Evolutionary conservation across 2,888 invertebrate species (phyloP).

Genomic region (Resseliella maxima): DNA sequence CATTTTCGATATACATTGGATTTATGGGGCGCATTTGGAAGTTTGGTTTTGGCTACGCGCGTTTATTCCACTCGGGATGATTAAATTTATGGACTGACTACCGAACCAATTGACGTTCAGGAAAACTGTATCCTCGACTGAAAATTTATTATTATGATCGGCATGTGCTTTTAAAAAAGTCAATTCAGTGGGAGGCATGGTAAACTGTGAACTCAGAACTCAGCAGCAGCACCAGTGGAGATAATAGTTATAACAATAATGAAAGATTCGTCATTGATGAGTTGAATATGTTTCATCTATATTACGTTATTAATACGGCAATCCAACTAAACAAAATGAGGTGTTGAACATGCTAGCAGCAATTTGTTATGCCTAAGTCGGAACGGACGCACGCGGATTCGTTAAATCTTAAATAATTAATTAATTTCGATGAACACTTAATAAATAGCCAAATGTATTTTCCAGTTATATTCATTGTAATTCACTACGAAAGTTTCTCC

Average conservation of each 20-base stretch:
- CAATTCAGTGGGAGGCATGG: neutral
- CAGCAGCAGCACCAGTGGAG: too few species aligned
- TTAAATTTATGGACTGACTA: slow-evolving; percentile 13
- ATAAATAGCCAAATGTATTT: slow-evolving; percentile 30
- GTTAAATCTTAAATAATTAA: slow-evolving; percentile 32
- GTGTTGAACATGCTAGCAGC: neutral
- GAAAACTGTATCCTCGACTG: neutral
- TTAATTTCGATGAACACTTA: slow-evolving; percentile 55
- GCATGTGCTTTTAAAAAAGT: neutral
- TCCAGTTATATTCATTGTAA: neutral
- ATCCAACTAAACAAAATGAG: neutral
- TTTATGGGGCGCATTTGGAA: too few species aligned
- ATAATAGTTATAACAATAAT: too few species aligned
- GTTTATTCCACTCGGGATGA: neutral
- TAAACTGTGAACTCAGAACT: neutral
- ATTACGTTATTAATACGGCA: neutral
- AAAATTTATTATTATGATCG: slow-evolving; percentile 49
- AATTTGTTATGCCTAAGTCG: neutral
- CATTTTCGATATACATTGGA: neutral
- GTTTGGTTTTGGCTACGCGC: neutral
- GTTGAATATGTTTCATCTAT: neutral
- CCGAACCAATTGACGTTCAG: slow-evolving; percentile 13
- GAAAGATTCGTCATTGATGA: neutral
- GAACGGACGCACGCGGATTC: slow-evolving; percentile 5
- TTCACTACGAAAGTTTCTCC: neutral